Percentiles rank a stretch among this genome's conserved stretches.
Conservation (phyloP, 2,888 invertebrate genomes). For the Acronicta leporina region DNA sequence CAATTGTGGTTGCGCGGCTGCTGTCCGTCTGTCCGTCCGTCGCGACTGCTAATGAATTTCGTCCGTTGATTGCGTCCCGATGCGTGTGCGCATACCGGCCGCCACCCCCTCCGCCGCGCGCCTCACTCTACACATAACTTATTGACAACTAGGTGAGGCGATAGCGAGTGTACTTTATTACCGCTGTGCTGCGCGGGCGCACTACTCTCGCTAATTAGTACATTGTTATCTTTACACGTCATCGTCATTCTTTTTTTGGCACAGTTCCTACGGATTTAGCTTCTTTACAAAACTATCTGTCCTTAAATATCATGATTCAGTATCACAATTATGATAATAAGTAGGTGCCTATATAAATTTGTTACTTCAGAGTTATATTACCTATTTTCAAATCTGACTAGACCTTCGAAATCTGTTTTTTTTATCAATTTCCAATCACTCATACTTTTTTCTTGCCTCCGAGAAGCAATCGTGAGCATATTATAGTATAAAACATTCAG, state of each 20-base stretch:
- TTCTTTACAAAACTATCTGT: conserved; percentile 1
- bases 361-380: too few relatives aligned
- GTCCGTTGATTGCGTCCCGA: conserved; percentile 54
- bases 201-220: conserved; percentile 46
- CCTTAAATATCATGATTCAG: conserved; percentile 3
- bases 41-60: conserved; percentile 65
- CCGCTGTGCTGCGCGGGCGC: conserved; percentile 17
- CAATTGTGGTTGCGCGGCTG: conserved; percentile 64
- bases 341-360: too few relatives aligned
- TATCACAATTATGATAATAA: too few relatives aligned
- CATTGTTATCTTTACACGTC: conserved; percentile 41
- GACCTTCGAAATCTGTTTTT: too few relatives aligned
- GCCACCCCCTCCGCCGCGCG: conserved; percentile 14
- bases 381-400: too few relatives aligned
- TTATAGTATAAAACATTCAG: too few relatives aligned
- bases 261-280: conserved; percentile 2
- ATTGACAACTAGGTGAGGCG: conserved; percentile 57
- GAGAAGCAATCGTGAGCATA: too few relatives aligned
- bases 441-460: too few relatives aligned
- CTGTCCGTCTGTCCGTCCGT: conserved; percentile 65
- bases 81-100: conserved; percentile 28
- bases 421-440: too few relatives aligned
- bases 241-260: conserved; percentile 19
- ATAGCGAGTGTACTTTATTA: conserved; percentile 52
- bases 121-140: conserved; percentile 38